Percentiles rank a stretch among this genome's conserved stretches.
phyloP scores from a whole-genome alignment of 2,113 vertebrate genomes.

The Cnemophilus loriae region DNA sequence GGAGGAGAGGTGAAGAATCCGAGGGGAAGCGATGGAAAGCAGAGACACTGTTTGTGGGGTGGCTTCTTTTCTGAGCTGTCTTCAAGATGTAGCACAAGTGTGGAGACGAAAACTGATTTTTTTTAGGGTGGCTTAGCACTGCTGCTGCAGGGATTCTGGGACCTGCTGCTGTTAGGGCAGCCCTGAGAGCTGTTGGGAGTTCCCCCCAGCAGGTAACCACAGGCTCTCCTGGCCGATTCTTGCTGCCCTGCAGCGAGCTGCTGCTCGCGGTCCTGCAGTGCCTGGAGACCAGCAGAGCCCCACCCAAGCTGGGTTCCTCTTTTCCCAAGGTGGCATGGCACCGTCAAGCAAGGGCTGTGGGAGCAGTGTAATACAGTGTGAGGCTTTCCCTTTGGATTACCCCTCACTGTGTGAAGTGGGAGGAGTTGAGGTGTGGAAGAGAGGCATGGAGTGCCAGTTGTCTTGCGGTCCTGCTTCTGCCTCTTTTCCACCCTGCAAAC shows the following conservation, averaged over 20 bases:
- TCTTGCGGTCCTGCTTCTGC: background rate
- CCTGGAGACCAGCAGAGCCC: background rate
- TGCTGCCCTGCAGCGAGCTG: background rate
- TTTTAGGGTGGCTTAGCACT: background rate
- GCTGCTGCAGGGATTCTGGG: background rate
- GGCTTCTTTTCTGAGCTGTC: background rate
- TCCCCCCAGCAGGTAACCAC: background rate
- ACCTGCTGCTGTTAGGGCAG: background rate
- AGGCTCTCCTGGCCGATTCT: fast-evolving
- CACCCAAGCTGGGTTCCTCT: no score
- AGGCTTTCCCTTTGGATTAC: background rate
- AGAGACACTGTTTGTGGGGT: background rate
- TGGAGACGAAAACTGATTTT: background rate
- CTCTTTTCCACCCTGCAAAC: background rate
- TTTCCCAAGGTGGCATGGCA: background rate
- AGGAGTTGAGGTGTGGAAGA: background rate
- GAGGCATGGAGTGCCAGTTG: no score
- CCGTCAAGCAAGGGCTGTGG: background rate
- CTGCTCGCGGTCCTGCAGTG: no score
- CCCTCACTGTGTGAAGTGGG: background rate
- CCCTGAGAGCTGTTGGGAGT: background rate
- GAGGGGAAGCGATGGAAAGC: background rate
- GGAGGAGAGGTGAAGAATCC: background rate
- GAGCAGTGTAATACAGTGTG: background rate
- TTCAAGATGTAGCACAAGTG: background rate